phyloP scores from a whole-genome alignment of 1,140 invertebrate species.

The Prorops nasuta region DNA sequence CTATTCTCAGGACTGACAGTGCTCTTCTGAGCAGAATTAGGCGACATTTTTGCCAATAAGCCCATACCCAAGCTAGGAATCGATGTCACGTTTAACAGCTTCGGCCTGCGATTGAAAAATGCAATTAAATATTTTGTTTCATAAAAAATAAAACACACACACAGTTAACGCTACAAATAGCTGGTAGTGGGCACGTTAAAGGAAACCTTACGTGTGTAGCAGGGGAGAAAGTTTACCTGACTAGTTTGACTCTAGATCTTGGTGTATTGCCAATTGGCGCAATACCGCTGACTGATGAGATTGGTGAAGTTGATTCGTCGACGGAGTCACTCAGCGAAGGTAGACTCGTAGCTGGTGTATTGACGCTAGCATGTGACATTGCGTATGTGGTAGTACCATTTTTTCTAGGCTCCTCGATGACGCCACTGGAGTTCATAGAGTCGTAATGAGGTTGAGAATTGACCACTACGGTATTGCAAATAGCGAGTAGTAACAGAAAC shows the following conservation, averaged over 20 bases:
- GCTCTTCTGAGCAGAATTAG: slow-evolving; percentile 22
- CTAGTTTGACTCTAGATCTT: slow-evolving; percentile 25
- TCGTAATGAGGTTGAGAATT: slow-evolving; percentile 86
- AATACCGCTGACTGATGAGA: slow-evolving; percentile 18
- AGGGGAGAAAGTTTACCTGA: slow-evolving; percentile 19
- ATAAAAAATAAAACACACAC: too few species aligned
- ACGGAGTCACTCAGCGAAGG: slow-evolving; percentile 7
- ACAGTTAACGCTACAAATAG: too few species aligned
- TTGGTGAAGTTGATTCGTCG: slow-evolving; percentile 19
- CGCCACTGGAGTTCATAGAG: slow-evolving; percentile 78
- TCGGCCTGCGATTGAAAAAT: slow-evolving; percentile 29
- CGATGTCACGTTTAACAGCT: slow-evolving; percentile 39
- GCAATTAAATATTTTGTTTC: too few species aligned
- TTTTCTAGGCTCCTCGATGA: slow-evolving; percentile 58
- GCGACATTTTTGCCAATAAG: slow-evolving; percentile 34
- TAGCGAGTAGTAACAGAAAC: slow-evolving; percentile 86
- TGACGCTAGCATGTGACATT: too few species aligned
- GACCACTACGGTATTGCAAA: slow-evolving; percentile 97
- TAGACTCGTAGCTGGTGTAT: too few species aligned
- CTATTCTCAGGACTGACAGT: slow-evolving; percentile 17
- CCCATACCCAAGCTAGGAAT: slow-evolving; percentile 40
- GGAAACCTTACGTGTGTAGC: too few species aligned
- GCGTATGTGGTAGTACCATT: too few species aligned
- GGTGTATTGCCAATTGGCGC: slow-evolving; percentile 10
- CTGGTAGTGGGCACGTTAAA: too few species aligned